phyloP scores from a whole-genome alignment of 2,888 invertebrate species.

The Dynastes maya region DNA sequence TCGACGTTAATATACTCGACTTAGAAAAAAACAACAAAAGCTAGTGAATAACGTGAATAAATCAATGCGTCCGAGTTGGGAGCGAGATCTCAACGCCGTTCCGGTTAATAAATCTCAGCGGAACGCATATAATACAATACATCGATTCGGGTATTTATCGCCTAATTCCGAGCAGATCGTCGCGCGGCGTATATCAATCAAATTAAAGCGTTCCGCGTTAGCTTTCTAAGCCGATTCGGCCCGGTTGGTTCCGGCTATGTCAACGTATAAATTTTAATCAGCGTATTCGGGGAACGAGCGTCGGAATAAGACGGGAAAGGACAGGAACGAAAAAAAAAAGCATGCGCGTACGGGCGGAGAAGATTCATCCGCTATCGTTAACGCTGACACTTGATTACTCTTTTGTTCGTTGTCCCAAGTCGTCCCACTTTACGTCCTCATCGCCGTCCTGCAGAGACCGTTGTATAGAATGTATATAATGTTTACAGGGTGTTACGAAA shows the following conservation, averaged over 20 bases:
- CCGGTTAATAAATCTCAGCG: background rate
- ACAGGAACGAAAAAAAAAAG: too few relatives aligned
- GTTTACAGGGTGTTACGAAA: too few relatives aligned
- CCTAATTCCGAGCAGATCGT: background rate
- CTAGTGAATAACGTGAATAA: too few relatives aligned
- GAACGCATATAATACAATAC: background rate
- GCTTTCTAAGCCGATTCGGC: background rate
- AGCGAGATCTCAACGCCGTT: too few relatives aligned
- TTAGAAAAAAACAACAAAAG: too few relatives aligned
- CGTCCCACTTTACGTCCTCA: too few relatives aligned
- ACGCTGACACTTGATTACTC: slow-evolving; percentile 34
- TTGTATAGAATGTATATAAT: too few relatives aligned
- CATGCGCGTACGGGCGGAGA: background rate
- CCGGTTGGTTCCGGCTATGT: background rate
- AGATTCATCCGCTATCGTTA: slow-evolving; percentile 25
- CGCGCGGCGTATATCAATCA: slow-evolving; percentile 22
- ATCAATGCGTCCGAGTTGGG: too few relatives aligned
- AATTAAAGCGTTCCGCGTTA: slow-evolving; percentile 9
- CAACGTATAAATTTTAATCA: slow-evolving; percentile 26
- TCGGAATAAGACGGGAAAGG: too few relatives aligned
- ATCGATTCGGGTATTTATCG: background rate
- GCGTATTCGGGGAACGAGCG: background rate
- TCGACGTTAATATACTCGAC: too few relatives aligned
- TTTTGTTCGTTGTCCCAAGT: slow-evolving; percentile 9
- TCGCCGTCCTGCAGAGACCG: too few relatives aligned